A percentile compares a stretch with the other conserved stretches of the same genome.
Evolutionary conservation across 2,888 invertebrate genomes (phyloP).

Genomic region (Meloe dianella): DNA sequence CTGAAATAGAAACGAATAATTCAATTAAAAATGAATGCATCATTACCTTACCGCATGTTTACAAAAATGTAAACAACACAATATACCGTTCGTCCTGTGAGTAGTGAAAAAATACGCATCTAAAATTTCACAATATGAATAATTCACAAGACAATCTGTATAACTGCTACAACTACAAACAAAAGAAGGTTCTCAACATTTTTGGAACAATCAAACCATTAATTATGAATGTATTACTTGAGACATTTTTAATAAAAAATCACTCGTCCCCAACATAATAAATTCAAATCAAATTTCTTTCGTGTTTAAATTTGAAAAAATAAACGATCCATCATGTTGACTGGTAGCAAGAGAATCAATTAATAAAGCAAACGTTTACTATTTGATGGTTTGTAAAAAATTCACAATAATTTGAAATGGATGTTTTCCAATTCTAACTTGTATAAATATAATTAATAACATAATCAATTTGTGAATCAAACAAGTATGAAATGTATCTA

Average conservation of each 20-base stretch:
- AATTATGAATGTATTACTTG: not conserved
- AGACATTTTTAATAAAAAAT: not conserved
- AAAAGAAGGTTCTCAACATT: too few relatives aligned
- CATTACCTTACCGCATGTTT: too few relatives aligned
- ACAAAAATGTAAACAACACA: not conserved
- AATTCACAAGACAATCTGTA: too few relatives aligned
- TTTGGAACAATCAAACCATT: not conserved
- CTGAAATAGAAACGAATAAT: not conserved
- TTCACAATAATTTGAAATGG: not conserved
- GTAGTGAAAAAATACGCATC: too few relatives aligned
- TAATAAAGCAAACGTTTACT: not conserved
- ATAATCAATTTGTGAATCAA: too few relatives aligned
- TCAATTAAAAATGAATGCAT: not conserved
- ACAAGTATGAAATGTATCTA: not conserved
- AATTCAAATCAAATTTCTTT: not conserved
- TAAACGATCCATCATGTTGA: constrained; percentile 3
- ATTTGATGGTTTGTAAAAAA: not conserved
- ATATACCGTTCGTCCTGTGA: too few relatives aligned
- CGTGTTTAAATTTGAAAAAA: not conserved
- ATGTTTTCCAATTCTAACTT: too few relatives aligned
- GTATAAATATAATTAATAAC: too few relatives aligned
- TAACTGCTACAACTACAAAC: too few relatives aligned
- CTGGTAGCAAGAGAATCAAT: not conserved
- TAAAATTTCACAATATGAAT: too few relatives aligned
- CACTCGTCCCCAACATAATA: not conserved